phyloP scores from a whole-genome alignment of 2,113 vertebrate species.

The Malaclemys terrapin region DNA sequence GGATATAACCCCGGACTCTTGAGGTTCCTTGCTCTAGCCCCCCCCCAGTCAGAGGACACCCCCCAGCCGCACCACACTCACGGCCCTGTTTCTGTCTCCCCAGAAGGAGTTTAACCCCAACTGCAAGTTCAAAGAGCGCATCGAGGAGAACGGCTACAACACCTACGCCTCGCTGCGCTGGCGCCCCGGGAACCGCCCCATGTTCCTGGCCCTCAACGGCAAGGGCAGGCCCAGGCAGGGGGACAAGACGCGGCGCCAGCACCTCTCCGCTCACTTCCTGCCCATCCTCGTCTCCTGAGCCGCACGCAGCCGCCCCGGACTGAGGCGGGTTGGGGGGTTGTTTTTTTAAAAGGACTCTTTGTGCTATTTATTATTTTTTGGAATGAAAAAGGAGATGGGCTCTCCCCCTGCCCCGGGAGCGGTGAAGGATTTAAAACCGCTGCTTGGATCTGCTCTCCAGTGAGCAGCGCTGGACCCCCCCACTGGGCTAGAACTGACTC shows the following conservation, averaged over 20 bases:
- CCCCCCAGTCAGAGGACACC: neutral
- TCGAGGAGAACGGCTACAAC: slow-evolving; percentile 96
- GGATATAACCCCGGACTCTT: neutral
- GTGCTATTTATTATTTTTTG: slow-evolving; percentile 9
- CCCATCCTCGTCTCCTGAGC: slow-evolving; percentile 88
- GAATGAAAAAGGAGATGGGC: neutral
- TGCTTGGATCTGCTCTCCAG: neutral
- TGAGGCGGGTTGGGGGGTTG: neutral
- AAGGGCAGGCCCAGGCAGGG: slow-evolving; percentile 84
- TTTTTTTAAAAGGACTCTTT: neutral
- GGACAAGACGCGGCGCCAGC: slow-evolving; percentile 84
- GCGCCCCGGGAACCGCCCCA: slow-evolving; percentile 87
- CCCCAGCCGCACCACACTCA: neutral
- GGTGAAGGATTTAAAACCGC: neutral
- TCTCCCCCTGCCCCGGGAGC: neutral
- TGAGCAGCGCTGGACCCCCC: too few species aligned
- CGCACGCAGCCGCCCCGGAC: fast-evolving
- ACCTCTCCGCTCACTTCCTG: slow-evolving; percentile 93
- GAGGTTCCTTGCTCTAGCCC: neutral
- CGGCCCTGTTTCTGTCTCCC: slow-evolving; percentile 38
- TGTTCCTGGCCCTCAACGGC: slow-evolving; percentile 92
- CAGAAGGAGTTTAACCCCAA: slow-evolving; percentile 90
- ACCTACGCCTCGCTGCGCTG: slow-evolving; percentile 91
- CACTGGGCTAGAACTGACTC: neutral
- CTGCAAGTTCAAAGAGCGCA: slow-evolving; percentile 94